Evolutionary conservation across 2,888 invertebrate genomes (phyloP).

Genomic region (Tricholauxania praeusta): DNA sequence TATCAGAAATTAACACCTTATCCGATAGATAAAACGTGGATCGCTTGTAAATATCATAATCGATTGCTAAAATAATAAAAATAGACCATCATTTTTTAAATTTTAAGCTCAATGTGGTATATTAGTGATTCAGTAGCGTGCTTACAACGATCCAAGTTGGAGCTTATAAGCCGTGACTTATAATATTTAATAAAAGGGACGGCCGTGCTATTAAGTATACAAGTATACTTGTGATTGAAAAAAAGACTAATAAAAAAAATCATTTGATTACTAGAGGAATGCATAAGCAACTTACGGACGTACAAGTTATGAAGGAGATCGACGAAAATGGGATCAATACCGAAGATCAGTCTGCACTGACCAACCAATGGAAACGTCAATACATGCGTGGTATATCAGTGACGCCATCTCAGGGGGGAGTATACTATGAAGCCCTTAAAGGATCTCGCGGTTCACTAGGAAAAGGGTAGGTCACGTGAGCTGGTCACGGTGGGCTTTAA

Average conservation of each 20-base stretch:
- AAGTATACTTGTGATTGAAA: too few relatives aligned
- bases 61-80: too few relatives aligned
- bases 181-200: constrained; percentile 6
- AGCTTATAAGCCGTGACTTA: neutral
- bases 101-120: neutral
- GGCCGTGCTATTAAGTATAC: neutral
- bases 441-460: constrained; percentile 59
- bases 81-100: too few relatives aligned
- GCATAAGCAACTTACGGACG: constrained; percentile 57
- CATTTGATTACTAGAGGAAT: constrained; percentile 46
- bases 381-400: constrained; percentile 63
- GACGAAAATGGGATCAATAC: constrained; percentile 52
- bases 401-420: constrained; percentile 60
- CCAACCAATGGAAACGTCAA: constrained; percentile 60
- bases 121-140: constrained; percentile 3
- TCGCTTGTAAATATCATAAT: too few relatives aligned
- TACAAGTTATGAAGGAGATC: constrained; percentile 55
- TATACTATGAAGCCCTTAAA: constrained; percentile 64
- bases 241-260: too few relatives aligned
- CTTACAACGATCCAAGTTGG: constrained; percentile 4
- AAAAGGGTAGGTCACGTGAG: constrained; percentile 55
- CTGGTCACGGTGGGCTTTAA: too few relatives aligned
- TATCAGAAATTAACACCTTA: constrained; percentile 35
- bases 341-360: constrained; percentile 54
- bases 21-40: neutral